Evolutionary conservation across 2,888 invertebrate genomes (phyloP).

Genomic region (Strigamia crassipes): DNA sequence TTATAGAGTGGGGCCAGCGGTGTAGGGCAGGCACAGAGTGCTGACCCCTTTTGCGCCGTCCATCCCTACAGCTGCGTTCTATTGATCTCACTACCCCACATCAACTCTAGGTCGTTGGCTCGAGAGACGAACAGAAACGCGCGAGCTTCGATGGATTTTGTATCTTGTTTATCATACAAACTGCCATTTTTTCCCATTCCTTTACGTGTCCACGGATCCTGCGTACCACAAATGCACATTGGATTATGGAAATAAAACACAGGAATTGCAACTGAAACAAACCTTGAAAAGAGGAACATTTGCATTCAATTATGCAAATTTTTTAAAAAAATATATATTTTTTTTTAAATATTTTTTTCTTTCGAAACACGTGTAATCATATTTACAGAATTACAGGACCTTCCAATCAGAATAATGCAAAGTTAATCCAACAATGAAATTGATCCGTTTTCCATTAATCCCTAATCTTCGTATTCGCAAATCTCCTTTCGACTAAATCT

Average conservation of each 20-base stretch:
- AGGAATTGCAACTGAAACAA: neutral
- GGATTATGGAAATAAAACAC: neutral
- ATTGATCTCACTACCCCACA: slow-evolving; percentile 15
- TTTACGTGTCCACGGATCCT: neutral
- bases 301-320: no score
- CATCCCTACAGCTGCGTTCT: slow-evolving; percentile 22
- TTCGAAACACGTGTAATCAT: no score
- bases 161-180: slow-evolving; percentile 22
- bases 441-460: no score
- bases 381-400: no score
- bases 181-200: neutral
- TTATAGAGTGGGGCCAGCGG: slow-evolving; percentile 12
- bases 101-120: neutral
- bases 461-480: no score
- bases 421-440: no score
- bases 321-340: no score
- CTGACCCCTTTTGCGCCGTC: slow-evolving; percentile 13
- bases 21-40: neutral
- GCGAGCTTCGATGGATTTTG: slow-evolving; percentile 13
- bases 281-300: neutral
- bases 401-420: no score
- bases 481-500: no score
- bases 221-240: neutral
- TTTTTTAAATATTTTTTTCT: no score
- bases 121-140: neutral